Conservation (phyloP, 2,888 invertebrate genomes). For the Idaea dimidiata region DNA sequence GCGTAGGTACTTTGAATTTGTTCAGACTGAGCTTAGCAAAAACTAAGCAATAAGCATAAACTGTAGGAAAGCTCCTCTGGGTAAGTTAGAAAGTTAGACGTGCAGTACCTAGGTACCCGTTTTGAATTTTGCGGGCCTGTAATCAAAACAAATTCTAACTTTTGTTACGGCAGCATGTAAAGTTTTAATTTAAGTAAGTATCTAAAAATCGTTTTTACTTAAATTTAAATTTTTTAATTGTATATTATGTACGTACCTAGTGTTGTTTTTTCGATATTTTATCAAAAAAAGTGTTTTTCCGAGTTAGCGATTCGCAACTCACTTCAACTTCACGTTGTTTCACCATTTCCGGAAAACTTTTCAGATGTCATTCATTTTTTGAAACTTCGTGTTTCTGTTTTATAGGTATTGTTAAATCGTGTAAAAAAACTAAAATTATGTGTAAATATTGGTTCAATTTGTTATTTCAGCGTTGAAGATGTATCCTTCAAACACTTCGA, state of each 20-base stretch:
- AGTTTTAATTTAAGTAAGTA: not conserved
- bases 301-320: not conserved
- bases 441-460: not conserved
- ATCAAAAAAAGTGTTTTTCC: not conserved
- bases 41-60: too few species aligned
- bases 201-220: not conserved
- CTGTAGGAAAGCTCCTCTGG: too few species aligned
- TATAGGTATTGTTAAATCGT: not conserved
- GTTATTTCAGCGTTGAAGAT: slow-evolving; percentile 42
- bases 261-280: too few species aligned
- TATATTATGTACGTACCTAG: too few species aligned
- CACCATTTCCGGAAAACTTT: not conserved
- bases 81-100: too few species aligned
- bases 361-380: not conserved
- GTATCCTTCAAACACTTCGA: slow-evolving; percentile 56
- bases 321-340: not conserved
- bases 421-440: not conserved
- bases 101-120: too few species aligned
- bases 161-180: too few species aligned
- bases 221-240: too few species aligned
- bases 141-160: not conserved
- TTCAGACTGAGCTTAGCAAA: too few species aligned
- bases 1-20: too few species aligned
- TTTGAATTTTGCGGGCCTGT: not conserved
- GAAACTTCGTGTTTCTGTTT: not conserved